A percentile compares a stretch with the other conserved stretches of the same genome.
Evolutionary conservation across 1,140 invertebrate species (phyloP).

Genomic region (Campoletis sonorensis): DNA sequence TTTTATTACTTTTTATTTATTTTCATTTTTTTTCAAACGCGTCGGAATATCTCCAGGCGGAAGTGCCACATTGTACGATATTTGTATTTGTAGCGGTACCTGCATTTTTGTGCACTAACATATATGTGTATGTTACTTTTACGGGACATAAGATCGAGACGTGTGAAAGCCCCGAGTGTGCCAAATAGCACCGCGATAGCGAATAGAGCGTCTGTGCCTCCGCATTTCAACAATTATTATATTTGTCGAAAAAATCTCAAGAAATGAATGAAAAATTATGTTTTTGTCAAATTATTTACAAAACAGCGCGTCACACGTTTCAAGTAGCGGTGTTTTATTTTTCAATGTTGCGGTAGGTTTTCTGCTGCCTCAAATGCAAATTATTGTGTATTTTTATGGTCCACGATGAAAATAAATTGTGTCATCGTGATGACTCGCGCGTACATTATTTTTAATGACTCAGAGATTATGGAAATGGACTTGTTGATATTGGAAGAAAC

Average conservation of each 20-base stretch:
- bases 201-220: no score
- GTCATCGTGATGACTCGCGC: not conserved
- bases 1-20: no score
- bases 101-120: not conserved
- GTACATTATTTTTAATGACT: not conserved
- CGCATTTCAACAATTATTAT: no score
- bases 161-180: not conserved
- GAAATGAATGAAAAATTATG: no score
- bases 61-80: not conserved
- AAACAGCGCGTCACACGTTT: no score
- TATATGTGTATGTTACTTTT: not conserved
- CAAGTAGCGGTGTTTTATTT: not conserved
- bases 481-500: not conserved
- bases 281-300: no score
- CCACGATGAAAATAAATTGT: not conserved
- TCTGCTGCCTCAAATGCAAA: not conserved
- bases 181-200: not conserved
- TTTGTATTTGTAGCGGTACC: not conserved
- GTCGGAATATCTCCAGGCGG: not conserved
- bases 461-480: not conserved
- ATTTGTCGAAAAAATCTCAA: no score
- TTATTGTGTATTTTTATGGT: not conserved
- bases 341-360: not conserved
- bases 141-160: not conserved
- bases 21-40: no score